Base-by-base conservation (phyloP, 1,140 invertebrate species). In the Dreissena rostriformis region DNA sequence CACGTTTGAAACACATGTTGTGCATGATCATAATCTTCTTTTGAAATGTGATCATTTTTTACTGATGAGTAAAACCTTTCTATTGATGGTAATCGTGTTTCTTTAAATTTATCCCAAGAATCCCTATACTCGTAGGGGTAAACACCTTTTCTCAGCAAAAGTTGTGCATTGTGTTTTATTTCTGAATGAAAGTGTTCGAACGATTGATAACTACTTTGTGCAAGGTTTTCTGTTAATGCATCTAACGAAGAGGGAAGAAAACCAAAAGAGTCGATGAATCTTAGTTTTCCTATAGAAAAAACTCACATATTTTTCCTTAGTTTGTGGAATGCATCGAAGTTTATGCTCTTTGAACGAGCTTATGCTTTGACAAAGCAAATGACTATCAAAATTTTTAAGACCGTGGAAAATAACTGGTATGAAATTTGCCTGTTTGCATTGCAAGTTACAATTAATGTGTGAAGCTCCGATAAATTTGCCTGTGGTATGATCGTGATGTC, bases 391-490 rank as follows among this genome's bases (percentile, higher is more conserved):
- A 12, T 88, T 90, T 67, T 71, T 83, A 22, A 94, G 86, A 88
- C 93, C 94, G 85, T 94, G 93, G 75, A 94, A 92, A 73, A 93
- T 85, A 49, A 94, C 86, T 17, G 93, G 92, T 74, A 93, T 86
- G 22, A 86, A 86, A 66, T 61, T 24, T 0, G 61, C 74, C 22
- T 86, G 39, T 79, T 77, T 53, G 68, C 75, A 79, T 55, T 86
- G 57, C 52, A 86, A 78, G 29, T 82, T 84, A 61, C 85, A 86
- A 57, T 55, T 67, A 15, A 65, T 68, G 75, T 79, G 73, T 49
- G 61, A 68, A 57, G 80, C 74, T 28, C 80, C 75, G 71, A 82
- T 79, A 68, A 74, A 82, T 8, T 70, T 75, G 22, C 73, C 72
- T 19, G 29, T 71, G 14, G 78, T 70, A 70, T 86, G 72, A 71